Percentiles rank a stretch among this genome's conserved stretches.
phyloP scores from a whole-genome alignment of 2,797 vertebrate species.

The Megaceryle alcyon region DNA sequence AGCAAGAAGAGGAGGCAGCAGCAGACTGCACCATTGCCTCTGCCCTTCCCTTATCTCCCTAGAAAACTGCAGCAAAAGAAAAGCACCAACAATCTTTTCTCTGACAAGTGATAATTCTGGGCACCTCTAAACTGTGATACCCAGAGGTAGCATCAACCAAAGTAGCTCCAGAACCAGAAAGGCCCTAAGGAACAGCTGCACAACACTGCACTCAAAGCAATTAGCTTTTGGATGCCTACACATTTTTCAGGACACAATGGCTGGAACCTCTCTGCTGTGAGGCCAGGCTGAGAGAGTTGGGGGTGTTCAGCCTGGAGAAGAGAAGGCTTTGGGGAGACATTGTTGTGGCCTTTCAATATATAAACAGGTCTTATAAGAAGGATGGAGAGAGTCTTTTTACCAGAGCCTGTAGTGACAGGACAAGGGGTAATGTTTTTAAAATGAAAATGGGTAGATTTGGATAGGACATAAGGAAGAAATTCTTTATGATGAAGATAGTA shows the following conservation, averaged over 20 bases:
- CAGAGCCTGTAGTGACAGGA: too few relatives aligned
- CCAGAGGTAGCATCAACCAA: neutral
- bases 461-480: too few relatives aligned
- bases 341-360: too few relatives aligned
- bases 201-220: neutral
- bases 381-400: too few relatives aligned
- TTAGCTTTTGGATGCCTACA: neutral
- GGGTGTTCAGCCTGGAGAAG: too few relatives aligned
- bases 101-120: neutral
- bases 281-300: too few relatives aligned
- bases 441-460: too few relatives aligned
- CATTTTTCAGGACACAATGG: neutral
- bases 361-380: too few relatives aligned
- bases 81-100: neutral
- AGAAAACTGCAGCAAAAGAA: neutral
- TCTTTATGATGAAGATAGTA: too few relatives aligned
- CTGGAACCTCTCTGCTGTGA: too few relatives aligned
- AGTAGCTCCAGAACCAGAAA: neutral
- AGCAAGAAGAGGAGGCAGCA: neutral
- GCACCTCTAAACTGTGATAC: neutral
- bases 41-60: neutral
- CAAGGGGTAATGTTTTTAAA: too few relatives aligned
- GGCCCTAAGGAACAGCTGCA: neutral
- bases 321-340: too few relatives aligned
- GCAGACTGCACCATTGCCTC: neutral